Evolutionary conservation across 35 echinoderm and acorn worm genomes (phyloP).

Genomic region (Ptychodera flava): DNA sequence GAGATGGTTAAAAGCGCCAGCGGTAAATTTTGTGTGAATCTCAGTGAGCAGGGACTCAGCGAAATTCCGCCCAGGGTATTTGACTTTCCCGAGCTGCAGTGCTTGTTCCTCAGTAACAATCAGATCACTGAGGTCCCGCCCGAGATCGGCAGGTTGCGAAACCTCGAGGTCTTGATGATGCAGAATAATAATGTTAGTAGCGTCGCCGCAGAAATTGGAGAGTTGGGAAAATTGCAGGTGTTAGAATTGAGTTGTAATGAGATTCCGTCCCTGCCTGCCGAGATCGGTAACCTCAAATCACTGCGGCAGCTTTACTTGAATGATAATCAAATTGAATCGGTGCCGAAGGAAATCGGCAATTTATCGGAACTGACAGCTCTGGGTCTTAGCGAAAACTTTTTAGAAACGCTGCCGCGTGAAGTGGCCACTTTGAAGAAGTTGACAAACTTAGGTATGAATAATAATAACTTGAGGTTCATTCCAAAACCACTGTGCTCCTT

Average conservation of each 20-base stretch:
- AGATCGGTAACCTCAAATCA: constrained; percentile 17
- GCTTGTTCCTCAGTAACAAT: constrained; percentile 49
- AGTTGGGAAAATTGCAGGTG: constrained; percentile 31
- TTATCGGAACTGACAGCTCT: constrained; percentile 34
- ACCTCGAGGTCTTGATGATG: constrained; percentile 52
- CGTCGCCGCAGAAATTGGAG: constrained; percentile 53
- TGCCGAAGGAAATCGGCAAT: constrained; percentile 51
- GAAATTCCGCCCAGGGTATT: not conserved
- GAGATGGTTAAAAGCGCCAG: not conserved
- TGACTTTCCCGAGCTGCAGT: constrained; percentile 49
- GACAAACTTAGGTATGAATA: constrained; percentile 42
- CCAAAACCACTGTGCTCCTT: constrained; percentile 79
- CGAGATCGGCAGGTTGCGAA: constrained; percentile 23
- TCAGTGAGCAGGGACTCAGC: not conserved
- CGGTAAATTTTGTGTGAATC: constrained; percentile 12
- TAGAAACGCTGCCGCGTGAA: constrained; percentile 52
- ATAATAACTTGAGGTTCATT: constrained; percentile 74
- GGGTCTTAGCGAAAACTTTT: constrained; percentile 54
- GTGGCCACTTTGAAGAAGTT: constrained; percentile 45
- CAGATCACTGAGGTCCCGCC: constrained; percentile 36
- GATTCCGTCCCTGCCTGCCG: constrained; percentile 31
- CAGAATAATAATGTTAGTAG: constrained; percentile 39
- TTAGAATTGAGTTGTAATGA: constrained; percentile 83
- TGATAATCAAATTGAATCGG: constrained; percentile 56
- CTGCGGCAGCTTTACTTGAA: constrained; percentile 56